These are phyloP conservation scores for Heloderma charlesbogerti DNA, from an alignment of 2,113 vertebrate species.

Conservation along the genomic window DNA sequence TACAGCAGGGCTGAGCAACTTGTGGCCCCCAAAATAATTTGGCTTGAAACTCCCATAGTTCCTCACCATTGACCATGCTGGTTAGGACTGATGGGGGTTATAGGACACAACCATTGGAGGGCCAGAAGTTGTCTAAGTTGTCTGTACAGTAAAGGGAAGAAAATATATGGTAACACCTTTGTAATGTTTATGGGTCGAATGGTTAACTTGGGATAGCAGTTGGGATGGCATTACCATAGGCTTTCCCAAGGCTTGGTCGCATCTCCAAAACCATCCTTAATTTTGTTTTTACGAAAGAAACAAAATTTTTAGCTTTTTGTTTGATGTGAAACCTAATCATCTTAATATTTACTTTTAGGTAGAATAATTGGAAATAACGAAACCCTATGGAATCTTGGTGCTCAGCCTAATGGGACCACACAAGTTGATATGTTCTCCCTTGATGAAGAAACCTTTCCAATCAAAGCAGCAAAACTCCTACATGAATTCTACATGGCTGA, in stretches of 20 bases:
- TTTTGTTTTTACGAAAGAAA: neutral
- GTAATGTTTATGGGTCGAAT: too few species aligned
- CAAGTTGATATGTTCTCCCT: conserved; percentile 80
- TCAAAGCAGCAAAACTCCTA: conserved; percentile 64
- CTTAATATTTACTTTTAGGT: conserved; percentile 72
- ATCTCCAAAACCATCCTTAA: neutral
- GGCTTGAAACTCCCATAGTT: too few species aligned
- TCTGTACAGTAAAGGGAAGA: too few species aligned
- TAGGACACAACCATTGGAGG: too few species aligned
- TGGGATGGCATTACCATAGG: neutral
- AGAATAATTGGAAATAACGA: conserved; percentile 72
- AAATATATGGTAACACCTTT: too few species aligned
- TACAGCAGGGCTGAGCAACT: too few species aligned
- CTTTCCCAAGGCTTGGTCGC: neutral
- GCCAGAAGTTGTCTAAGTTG: too few species aligned
- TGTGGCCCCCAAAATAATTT: too few species aligned
- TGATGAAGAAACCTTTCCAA: conserved; percentile 62
- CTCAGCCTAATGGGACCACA: conserved; percentile 76
- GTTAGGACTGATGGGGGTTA: too few species aligned
- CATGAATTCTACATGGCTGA: conserved; percentile 79
- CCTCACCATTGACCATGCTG: too few species aligned
- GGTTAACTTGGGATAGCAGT: neutral
- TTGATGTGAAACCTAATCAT: neutral
- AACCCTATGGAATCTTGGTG: conserved; percentile 73
- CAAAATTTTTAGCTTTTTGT: neutral